Conservation (phyloP, 1,140 invertebrate species). For the Sogatella furcifera region DNA sequence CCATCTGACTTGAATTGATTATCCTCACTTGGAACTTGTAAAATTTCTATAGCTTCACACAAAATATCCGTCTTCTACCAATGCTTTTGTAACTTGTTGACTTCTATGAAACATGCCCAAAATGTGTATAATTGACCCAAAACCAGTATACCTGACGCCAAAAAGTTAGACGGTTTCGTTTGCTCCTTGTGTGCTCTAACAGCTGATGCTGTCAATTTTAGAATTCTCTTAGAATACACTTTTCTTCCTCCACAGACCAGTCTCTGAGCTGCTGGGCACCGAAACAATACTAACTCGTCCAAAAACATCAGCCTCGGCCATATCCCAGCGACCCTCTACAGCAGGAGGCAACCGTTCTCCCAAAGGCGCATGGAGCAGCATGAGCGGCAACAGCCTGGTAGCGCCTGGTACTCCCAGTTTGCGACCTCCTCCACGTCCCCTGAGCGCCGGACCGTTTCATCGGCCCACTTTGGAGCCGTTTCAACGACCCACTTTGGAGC, state of each 20-base stretch:
- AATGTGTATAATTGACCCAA: too few species aligned
- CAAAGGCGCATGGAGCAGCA: slow-evolving; percentile 39
- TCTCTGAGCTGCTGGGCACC: slow-evolving; percentile 16
- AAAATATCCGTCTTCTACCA: too few species aligned
- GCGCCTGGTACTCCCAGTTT: slow-evolving; percentile 27
- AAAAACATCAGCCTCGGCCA: slow-evolving; percentile 30
- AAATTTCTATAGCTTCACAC: too few species aligned
- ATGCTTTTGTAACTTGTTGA: too few species aligned
- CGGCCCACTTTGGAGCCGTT: slow-evolving; percentile 38
- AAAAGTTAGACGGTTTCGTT: too few species aligned
- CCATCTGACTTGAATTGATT: too few species aligned
- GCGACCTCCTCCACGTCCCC: slow-evolving; percentile 30
- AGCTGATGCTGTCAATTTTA: too few species aligned
- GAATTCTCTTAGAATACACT: too few species aligned
- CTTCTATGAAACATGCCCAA: too few species aligned
- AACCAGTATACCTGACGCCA: too few species aligned
- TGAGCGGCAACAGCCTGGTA: slow-evolving; percentile 26
- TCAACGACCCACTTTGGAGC: slow-evolving; percentile 38
- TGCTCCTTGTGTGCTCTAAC: too few species aligned
- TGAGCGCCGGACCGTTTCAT: slow-evolving; percentile 49
- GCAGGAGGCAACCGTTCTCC: slow-evolving; percentile 24
- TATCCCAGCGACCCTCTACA: slow-evolving; percentile 21
- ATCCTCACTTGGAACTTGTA: too few species aligned
- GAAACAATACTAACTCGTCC: slow-evolving; percentile 27
- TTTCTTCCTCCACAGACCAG: slow-evolving; percentile 19